These are phyloP conservation scores for Acanthopleura granulata DNA, from an alignment of 2,888 invertebrate genomes.

Conservation along the genomic window DNA sequence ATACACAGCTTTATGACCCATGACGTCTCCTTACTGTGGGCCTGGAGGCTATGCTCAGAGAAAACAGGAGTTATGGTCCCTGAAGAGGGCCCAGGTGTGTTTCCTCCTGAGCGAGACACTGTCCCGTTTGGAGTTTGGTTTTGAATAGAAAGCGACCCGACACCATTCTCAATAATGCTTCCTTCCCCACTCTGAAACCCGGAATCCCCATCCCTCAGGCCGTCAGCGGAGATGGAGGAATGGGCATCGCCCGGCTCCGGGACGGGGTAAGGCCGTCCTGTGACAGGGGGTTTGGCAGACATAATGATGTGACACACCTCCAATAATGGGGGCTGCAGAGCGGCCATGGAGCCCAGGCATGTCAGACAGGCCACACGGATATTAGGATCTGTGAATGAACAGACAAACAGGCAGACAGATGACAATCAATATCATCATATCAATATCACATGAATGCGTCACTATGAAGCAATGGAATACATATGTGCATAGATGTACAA, in stretches of 20 bases:
- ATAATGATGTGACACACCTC: conserved; percentile 67
- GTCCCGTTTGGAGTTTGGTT: neutral
- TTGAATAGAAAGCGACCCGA: neutral
- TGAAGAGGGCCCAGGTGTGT: conserved; percentile 23
- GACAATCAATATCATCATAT: too few relatives aligned
- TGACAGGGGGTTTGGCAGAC: conserved; percentile 46
- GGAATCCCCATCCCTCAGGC: neutral
- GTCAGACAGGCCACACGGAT: conserved; percentile 69
- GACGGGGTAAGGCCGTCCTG: conserved; percentile 26
- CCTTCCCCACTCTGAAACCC: conserved; percentile 5
- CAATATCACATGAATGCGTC: too few relatives aligned
- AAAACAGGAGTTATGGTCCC: conserved; percentile 56
- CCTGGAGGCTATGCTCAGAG: conserved; percentile 48
- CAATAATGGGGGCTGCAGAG: conserved; percentile 65
- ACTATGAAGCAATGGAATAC: too few relatives aligned
- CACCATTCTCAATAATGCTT: neutral
- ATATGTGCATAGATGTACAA: too few relatives aligned
- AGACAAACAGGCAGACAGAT: too few relatives aligned
- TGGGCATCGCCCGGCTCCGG: neutral
- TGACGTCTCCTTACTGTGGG: conserved; percentile 48
- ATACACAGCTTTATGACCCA: conserved; percentile 67
- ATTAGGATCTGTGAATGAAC: conserved; percentile 63
- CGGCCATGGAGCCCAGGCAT: conserved; percentile 66
- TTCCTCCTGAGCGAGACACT: neutral
- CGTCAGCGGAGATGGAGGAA: neutral